These are phyloP conservation scores for Astreopora myriophthalma DNA, from an alignment of 64 coral and sea anemone species.

Conservation along the genomic window DNA sequence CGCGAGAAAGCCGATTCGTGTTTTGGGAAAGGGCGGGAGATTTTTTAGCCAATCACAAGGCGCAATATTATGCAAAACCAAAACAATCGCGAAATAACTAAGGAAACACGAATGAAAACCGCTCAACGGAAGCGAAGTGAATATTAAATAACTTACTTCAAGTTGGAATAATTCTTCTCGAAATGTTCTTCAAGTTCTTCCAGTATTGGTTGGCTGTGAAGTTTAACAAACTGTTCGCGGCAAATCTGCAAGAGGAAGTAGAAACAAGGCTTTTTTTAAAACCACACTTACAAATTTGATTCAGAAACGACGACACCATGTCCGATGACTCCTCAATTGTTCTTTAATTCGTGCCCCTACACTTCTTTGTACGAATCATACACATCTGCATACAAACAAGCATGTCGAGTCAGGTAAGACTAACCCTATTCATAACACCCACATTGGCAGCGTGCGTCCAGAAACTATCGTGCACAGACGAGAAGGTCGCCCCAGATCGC, in stretches of 20 bases:
- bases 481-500: conserved; percentile 74
- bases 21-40: not conserved
- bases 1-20: no score
- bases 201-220: conserved; percentile 89
- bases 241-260: conserved; percentile 68
- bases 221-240: conserved; percentile 89
- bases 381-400: no score
- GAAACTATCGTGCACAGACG: conserved; percentile 97
- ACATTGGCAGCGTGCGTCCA: conserved; percentile 97
- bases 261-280: not conserved
- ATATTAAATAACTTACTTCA: conserved; percentile 58
- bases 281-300: no score
- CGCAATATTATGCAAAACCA: no score
- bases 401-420: no score
- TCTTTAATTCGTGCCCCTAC: no score
- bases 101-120: not conserved
- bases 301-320: no score
- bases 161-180: conserved; percentile 69
- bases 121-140: not conserved
- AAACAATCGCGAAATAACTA: no score
- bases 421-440: conserved; percentile 90
- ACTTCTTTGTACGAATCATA: not conserved
- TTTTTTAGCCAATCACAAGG: no score
- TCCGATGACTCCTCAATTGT: no score
- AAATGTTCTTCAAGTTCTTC: conserved; percentile 88